These are phyloP conservation scores for Pterostichus niger DNA, from an alignment of 2,888 invertebrate species.

Conservation along the genomic window DNA sequence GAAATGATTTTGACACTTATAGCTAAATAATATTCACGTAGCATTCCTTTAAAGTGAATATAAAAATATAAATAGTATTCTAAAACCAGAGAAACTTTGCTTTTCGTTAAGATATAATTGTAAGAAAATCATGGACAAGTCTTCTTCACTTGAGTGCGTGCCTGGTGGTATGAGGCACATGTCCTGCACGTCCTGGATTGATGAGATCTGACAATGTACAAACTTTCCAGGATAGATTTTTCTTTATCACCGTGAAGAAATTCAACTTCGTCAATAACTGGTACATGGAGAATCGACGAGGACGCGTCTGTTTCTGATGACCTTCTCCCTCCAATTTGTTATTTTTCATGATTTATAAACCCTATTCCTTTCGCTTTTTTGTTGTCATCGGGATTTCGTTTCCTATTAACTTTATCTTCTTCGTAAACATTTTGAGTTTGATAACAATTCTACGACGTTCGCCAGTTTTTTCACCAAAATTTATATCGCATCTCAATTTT, in stretches of 20 bases:
- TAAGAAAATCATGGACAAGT: no score
- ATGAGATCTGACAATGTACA: conserved; percentile 32
- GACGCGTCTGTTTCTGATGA: conserved; percentile 43
- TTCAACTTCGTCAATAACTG: conserved; percentile 54
- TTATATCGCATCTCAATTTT: no score
- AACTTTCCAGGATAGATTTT: conserved; percentile 43
- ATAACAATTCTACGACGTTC: neutral
- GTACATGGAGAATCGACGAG: conserved; percentile 19
- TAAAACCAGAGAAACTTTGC: no score
- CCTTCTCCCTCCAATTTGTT: conserved; percentile 26
- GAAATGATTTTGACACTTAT: no score
- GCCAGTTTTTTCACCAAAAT: neutral
- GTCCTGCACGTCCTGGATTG: neutral
- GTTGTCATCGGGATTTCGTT: conserved; percentile 34
- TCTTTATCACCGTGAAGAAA: conserved; percentile 48
- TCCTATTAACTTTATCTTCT: conserved; percentile 34
- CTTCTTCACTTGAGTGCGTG: neutral
- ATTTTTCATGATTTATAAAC: conserved; percentile 35
- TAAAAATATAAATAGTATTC: no score
- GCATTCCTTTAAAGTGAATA: no score
- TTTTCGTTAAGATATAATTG: no score
- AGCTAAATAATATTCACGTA: no score
- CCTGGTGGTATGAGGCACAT: neutral
- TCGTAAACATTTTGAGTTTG: conserved; percentile 33
- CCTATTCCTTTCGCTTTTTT: conserved; percentile 21